phyloP scores from a whole-genome alignment of 2,888 invertebrate genomes.

The Hydraecia micacea region DNA sequence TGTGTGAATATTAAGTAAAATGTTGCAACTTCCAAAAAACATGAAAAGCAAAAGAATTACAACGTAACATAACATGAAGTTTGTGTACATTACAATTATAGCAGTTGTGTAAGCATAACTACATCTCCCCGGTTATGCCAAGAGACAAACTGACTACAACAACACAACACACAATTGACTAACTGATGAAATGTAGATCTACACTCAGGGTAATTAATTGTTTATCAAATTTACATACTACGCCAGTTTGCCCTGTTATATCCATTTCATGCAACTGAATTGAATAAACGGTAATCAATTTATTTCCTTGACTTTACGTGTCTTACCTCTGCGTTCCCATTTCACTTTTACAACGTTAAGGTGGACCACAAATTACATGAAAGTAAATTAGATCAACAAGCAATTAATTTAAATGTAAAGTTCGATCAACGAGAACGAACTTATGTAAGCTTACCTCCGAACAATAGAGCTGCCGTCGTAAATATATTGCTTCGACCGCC shows the following conservation, averaged over 20 bases:
- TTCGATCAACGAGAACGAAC: slow-evolving; percentile 35
- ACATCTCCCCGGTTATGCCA: too few species aligned
- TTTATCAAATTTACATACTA: not conserved
- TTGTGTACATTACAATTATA: too few species aligned
- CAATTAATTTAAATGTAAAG: slow-evolving; percentile 37
- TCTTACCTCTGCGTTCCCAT: not conserved
- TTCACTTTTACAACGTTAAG: not conserved
- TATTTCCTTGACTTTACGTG: not conserved
- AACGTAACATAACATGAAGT: too few species aligned
- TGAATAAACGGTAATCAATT: not conserved
- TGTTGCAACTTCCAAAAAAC: too few species aligned
- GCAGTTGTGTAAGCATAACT: too few species aligned
- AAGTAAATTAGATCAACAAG: slow-evolving; percentile 26
- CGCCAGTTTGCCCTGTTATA: not conserved
- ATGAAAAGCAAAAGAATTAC: too few species aligned
- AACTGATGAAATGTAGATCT: too few species aligned
- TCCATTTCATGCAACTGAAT: not conserved
- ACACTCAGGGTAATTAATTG: too few species aligned
- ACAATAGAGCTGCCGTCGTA: slow-evolving; percentile 35
- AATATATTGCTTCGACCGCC: slow-evolving; percentile 49
- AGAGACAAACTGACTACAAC: too few species aligned
- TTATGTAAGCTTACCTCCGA: slow-evolving; percentile 38
- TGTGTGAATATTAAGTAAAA: too few species aligned
- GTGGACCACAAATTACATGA: not conserved
- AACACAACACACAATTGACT: too few species aligned